A percentile compares a stretch with the other conserved stretches of the same genome.
Conservation (phyloP, 1,140 invertebrate genomes). For the Lethrus apterus region DNA sequence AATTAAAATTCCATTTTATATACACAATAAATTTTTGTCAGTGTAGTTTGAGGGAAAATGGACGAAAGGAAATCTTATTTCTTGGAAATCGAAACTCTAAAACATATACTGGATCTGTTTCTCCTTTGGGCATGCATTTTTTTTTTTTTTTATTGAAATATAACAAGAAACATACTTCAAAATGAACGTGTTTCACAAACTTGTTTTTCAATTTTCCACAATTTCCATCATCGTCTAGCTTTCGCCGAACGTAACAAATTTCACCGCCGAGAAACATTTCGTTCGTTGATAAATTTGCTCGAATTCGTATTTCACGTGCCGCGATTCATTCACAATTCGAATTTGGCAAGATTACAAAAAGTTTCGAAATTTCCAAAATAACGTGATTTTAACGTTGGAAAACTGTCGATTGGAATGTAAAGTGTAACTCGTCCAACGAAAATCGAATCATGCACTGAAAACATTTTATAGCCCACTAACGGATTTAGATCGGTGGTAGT, state of each 20-base stretch:
- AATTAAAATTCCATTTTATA: constrained; percentile 15
- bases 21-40: background rate
- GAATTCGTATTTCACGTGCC: no score
- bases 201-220: constrained; percentile 17
- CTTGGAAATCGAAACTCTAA: background rate
- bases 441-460: no score
- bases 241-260: constrained; percentile 22
- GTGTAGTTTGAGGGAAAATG: no score
- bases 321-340: no score
- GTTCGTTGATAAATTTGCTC: background rate
- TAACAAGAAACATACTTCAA: constrained; percentile 28
- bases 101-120: background rate
- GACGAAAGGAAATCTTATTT: no score
- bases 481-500: no score
- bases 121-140: background rate
- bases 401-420: constrained; percentile 12
- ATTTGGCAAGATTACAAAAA: no score
- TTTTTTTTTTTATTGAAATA: background rate
- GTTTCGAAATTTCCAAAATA: constrained; percentile 21
- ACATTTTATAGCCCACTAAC: no score
- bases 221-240: background rate
- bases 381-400: constrained; percentile 10
- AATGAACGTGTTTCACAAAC: constrained; percentile 33
- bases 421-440: no score
- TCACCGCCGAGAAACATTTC: constrained; percentile 36